These are phyloP conservation scores for Tor tambroides DNA, from an alignment of 2,113 vertebrate species.

Conservation along the genomic window DNA sequence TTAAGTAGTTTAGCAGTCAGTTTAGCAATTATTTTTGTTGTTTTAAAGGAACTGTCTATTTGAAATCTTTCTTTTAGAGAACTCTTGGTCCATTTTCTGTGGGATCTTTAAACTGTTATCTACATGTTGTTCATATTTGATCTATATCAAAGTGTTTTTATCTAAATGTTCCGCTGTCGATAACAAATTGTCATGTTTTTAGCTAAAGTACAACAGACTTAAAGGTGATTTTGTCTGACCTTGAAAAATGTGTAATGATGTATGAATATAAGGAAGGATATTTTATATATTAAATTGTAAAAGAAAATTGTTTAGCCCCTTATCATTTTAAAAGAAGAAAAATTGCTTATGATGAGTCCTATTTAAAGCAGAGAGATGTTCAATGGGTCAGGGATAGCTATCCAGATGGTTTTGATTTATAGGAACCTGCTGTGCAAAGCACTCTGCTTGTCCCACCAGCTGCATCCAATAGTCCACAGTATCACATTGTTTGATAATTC, in stretches of 20 bases:
- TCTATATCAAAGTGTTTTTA: not conserved
- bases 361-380: conserved; percentile 60
- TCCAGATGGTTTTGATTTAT: conserved; percentile 65
- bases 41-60: not conserved
- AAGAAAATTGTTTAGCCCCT: conserved; percentile 31
- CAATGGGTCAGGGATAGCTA: conserved; percentile 43
- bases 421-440: conserved; percentile 66
- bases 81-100: not conserved
- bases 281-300: conserved; percentile 15
- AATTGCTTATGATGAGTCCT: conserved; percentile 54
- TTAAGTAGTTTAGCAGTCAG: not conserved
- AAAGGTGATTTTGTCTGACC: not conserved
- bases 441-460: conserved; percentile 55
- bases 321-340: conserved; percentile 40
- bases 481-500: conserved; percentile 64
- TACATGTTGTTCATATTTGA: not conserved
- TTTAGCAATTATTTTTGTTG: not conserved
- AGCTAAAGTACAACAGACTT: not conserved
- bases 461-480: conserved; percentile 63
- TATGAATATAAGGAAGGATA: not conserved
- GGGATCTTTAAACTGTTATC: not conserved
- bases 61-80: not conserved
- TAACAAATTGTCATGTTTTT: not conserved
- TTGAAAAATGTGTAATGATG: not conserved
- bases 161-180: not conserved